A percentile compares a stretch with the other conserved stretches of the same genome.
Conservation (phyloP, 1,140 invertebrate genomes). For the Drosophila bipectinata region DNA sequence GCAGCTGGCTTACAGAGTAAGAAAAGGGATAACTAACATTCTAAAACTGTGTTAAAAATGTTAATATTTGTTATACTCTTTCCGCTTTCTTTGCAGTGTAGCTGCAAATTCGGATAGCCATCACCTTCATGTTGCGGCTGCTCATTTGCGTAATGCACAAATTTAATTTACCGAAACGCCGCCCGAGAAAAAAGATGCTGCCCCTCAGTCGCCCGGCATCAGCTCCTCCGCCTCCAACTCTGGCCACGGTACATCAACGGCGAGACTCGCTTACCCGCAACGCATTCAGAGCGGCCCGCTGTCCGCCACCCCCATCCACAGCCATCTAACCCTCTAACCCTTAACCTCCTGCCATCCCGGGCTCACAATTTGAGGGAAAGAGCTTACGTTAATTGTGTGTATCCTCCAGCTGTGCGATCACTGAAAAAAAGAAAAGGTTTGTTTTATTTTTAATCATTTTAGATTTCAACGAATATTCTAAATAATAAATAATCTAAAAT, state of each 20-base stretch:
- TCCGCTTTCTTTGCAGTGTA: constrained; percentile 3
- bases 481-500: too few relatives aligned
- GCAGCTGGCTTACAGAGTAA: neutral
- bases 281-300: constrained; percentile 62
- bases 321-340: neutral
- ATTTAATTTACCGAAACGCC: constrained; percentile 82
- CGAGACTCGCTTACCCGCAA: constrained; percentile 66
- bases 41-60: too few relatives aligned
- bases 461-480: too few relatives aligned
- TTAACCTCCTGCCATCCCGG: neutral
- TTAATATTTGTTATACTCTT: neutral
- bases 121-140: constrained; percentile 46
- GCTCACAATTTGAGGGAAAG: constrained; percentile 38
- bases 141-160: constrained; percentile 83
- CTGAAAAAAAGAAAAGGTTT: neutral
- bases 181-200: constrained; percentile 25
- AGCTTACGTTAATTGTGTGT: constrained; percentile 79
- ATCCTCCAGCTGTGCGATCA: constrained; percentile 57
- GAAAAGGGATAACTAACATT: neutral
- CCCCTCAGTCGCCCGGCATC: too few relatives aligned
- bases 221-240: constrained; percentile 6
- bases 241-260: constrained; percentile 47
- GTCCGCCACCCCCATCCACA: neutral
- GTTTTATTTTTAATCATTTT: too few relatives aligned
- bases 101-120: neutral